phyloP scores from a whole-genome alignment of 2,888 invertebrate genomes.

The Agrochola lychnidis region DNA sequence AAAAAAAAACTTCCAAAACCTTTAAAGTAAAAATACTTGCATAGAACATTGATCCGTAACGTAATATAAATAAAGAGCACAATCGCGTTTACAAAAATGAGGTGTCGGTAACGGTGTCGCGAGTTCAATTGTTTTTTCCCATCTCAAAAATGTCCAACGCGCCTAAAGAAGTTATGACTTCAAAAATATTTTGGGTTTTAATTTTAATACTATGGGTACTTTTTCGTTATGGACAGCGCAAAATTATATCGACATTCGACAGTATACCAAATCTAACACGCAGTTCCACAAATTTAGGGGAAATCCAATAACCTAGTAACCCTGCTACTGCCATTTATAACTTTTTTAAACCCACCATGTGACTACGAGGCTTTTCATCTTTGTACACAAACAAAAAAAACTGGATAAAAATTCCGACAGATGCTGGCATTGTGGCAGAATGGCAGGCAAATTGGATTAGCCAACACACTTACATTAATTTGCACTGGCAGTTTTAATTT shows the following conservation, averaged over 20 bases:
- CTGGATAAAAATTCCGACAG: not conserved
- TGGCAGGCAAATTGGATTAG: not conserved
- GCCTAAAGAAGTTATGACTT: too few species aligned
- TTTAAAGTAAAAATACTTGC: too few species aligned
- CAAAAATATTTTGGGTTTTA: not conserved
- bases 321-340: slow-evolving; percentile 1
- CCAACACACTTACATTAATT: too few species aligned
- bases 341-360: slow-evolving; percentile 18
- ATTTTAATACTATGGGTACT: not conserved
- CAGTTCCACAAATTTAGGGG: not conserved
- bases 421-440: not conserved
- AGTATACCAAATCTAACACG: not conserved
- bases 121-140: too few species aligned
- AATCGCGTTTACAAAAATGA: too few species aligned
- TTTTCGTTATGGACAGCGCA: not conserved
- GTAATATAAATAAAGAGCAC: too few species aligned
- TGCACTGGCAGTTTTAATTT: too few species aligned
- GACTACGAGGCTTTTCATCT: slow-evolving; percentile 22
- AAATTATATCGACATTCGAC: not conserved
- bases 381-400: not conserved
- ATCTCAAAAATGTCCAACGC: too few species aligned
- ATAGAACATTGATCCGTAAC: too few species aligned
- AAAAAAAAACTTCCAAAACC: too few species aligned
- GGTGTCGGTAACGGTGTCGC: too few species aligned
- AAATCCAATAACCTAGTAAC: slow-evolving; percentile 16